Evolutionary conservation across 2,888 invertebrate genomes (phyloP), one percentile per base, ranked within the genome.

Genomic region (Baccha elongata): DNA sequence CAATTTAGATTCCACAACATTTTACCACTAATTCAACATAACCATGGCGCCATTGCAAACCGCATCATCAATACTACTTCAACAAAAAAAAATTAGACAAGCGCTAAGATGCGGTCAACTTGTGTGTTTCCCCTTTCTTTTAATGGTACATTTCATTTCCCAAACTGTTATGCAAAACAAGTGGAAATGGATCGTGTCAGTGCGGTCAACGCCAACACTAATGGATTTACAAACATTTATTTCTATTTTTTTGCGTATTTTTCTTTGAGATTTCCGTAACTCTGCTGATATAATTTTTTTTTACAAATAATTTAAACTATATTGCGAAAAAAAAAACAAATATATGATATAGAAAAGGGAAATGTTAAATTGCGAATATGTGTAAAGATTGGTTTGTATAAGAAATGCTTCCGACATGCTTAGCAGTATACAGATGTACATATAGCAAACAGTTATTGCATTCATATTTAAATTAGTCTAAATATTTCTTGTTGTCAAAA

Each of bases 171-270:
- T 78, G 83, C 78, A 76, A 83, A 76, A 32, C 58, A 50, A 73
- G 64, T 73, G 68, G 64, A 83, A 83, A 83, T 83, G 73, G 72
- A 83, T 83, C 83, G 83, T 78, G 83, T 83, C 83, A 83, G 83
- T 83, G 83, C 78, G 83, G 72, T 78, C 83, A 78, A 68, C 80
- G 80, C 62, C 79, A 73, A 74, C 80, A 42, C 55, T 69, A 53
- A 78, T 78, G 50, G 72, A 83, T 78, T 73, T 64, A 67, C 42
- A 44, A 44, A 42, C 60, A 60, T 53, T 23, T 37, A 15, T 50
- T n/a, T n/a, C n/a, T 64, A 4, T 35, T 21, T 32, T 72, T 50
- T 58, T 64, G 29, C 8, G 29, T 46, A 11, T 46, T 37, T 37
- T 8, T 53, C 53, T 40, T 58, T 68, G n/a, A 65, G 60, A 76